Conservation (phyloP, 2,797 vertebrate species). For the Synaphobranchus kaupii region DNA sequence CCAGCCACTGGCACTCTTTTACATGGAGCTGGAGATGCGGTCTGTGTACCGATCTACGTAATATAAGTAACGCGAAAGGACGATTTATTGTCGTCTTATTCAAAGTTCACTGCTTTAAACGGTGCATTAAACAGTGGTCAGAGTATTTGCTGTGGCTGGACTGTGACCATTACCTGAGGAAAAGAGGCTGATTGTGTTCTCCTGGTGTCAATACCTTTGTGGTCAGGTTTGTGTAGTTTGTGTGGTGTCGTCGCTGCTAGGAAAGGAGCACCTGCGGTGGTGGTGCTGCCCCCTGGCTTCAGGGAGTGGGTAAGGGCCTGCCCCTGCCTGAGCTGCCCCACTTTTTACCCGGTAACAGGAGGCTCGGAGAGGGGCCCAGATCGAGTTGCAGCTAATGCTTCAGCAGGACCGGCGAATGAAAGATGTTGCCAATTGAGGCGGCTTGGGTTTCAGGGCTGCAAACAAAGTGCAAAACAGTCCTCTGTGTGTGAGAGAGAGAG, state of each 20-base stretch:
- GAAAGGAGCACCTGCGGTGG: too few relatives aligned
- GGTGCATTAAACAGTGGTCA: background rate
- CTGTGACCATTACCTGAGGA: background rate
- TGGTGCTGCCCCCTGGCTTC: background rate
- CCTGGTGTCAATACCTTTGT: background rate
- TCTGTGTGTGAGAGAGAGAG: background rate
- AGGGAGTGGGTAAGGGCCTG: slow-evolving; percentile 54
- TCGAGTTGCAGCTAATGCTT: slow-evolving; percentile 77
- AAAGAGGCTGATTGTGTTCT: background rate
- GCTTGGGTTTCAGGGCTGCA: slow-evolving; percentile 71
- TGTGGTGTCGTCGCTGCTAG: background rate
- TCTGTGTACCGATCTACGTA: background rate
- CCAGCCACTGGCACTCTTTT: background rate
- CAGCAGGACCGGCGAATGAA: slow-evolving; percentile 73
- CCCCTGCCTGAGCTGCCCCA: slow-evolving; percentile 70
- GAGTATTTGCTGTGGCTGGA: background rate
- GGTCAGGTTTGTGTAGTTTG: background rate
- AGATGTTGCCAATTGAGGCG: slow-evolving; percentile 72
- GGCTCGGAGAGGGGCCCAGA: slow-evolving; percentile 72
- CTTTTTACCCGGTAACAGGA: slow-evolving; percentile 80
- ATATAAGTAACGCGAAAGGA: background rate
- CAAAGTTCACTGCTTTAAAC: background rate
- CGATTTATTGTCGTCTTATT: background rate
- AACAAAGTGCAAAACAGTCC: slow-evolving; percentile 72
- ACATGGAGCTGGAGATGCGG: background rate